Conservation (phyloP, 2,888 invertebrate species). For the Myopa tessellatipennis region DNA sequence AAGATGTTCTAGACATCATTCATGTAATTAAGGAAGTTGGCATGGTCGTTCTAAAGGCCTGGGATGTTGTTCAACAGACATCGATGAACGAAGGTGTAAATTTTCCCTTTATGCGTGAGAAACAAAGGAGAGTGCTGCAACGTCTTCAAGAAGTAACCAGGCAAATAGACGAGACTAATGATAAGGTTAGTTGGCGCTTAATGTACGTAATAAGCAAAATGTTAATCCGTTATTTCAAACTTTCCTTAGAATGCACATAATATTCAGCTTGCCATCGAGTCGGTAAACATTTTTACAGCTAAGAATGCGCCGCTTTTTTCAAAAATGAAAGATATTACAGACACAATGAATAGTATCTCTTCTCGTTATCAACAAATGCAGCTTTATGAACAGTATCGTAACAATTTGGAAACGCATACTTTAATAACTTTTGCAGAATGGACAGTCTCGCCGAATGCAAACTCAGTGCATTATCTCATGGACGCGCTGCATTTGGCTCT, state of each 20-base stretch:
- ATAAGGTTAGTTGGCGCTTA: constrained; percentile 54
- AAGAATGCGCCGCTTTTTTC: constrained; percentile 71
- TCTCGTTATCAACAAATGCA: constrained; percentile 73
- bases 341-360: constrained; percentile 73
- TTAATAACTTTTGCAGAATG: constrained; percentile 78
- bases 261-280: constrained; percentile 62
- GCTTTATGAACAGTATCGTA: constrained; percentile 71
- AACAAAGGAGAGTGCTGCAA: constrained; percentile 74
- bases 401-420: constrained; percentile 74
- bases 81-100: constrained; percentile 70
- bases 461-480: constrained; percentile 75
- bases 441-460: constrained; percentile 76
- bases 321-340: constrained; percentile 73
- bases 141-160: constrained; percentile 67
- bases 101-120: constrained; percentile 73
- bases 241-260: constrained; percentile 58
- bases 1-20: constrained; percentile 74
- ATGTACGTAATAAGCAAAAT: background rate
- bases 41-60: constrained; percentile 72
- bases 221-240: constrained; percentile 8
- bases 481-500: constrained; percentile 76
- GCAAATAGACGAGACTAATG: constrained; percentile 66
- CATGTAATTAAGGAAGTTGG: constrained; percentile 73
- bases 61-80: constrained; percentile 74
- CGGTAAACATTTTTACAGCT: constrained; percentile 59